Percentiles rank a stretch among this genome's conserved stretches.
These are phyloP conservation scores for Pelagia noctiluca DNA, from an alignment of 30 jellyfish, hydroid and myxozoan species.

Conservation along the genomic window DNA sequence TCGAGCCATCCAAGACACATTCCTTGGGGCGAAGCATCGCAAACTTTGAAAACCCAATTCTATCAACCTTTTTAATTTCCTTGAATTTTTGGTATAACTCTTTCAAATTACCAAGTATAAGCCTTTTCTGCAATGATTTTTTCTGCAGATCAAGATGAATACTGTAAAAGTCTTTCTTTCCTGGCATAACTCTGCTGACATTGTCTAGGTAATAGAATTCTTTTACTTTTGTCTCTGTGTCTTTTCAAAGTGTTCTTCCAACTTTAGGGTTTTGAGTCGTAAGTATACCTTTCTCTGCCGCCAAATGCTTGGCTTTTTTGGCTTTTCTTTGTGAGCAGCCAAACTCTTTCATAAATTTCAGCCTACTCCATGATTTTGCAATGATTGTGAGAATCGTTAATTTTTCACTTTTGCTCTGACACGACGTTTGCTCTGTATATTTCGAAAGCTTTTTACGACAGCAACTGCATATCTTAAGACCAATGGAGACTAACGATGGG, in stretches of 20 bases:
- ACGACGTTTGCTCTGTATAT: no score
- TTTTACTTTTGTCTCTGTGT: constrained; percentile 14
- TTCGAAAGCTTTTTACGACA: no score
- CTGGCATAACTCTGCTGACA: constrained; percentile 70
- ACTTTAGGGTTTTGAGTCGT: constrained; percentile 60
- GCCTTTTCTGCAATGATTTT: constrained; percentile 16
- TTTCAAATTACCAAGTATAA: constrained; percentile 34
- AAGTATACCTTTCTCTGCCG: constrained; percentile 39
- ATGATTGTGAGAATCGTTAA: no score
- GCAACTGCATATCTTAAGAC: no score
- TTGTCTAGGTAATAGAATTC: constrained; percentile 22
- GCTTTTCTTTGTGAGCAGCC: constrained; percentile 28
- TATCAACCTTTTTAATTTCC: neutral
- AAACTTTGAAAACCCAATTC: constrained; percentile 47
- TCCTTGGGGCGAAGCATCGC: constrained; percentile 66
- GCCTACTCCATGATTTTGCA: constrained; percentile 19
- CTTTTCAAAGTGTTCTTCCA: constrained; percentile 46
- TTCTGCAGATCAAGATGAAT: constrained; percentile 23
- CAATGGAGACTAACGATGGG: no score
- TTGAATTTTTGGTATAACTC: constrained; percentile 38
- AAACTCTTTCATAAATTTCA: neutral
- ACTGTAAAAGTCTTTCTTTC: constrained; percentile 38
- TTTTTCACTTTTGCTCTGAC: no score
- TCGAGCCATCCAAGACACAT: constrained; percentile 51
- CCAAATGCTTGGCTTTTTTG: constrained; percentile 44